phyloP scores from a whole-genome alignment of 2,113 vertebrate genomes.

The Bettongia penicillata region DNA sequence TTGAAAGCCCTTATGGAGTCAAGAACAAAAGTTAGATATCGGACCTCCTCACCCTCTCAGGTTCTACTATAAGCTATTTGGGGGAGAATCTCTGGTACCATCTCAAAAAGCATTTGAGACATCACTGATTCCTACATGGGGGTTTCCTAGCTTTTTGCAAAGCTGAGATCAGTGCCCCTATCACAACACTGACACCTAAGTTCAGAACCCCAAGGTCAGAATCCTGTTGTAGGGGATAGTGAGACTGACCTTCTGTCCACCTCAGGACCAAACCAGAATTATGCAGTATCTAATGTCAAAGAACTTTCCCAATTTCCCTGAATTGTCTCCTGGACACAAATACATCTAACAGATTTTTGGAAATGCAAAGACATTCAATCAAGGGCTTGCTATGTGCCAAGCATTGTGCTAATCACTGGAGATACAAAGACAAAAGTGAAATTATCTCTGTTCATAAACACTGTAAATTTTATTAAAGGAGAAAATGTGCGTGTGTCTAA shows the following conservation, averaged over 20 bases:
- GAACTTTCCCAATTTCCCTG: not conserved
- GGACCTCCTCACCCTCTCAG: not conserved
- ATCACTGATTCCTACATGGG: not conserved
- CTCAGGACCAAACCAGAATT: not conserved
- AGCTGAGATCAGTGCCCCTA: not conserved
- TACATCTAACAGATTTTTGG: not conserved
- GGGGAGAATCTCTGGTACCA: not conserved
- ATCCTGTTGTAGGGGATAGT: constrained; percentile 3
- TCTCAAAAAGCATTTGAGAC: not conserved
- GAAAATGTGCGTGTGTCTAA: not conserved
- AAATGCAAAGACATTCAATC: not conserved
- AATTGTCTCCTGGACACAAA: not conserved
- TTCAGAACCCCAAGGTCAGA: not conserved
- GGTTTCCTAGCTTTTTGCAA: not conserved
- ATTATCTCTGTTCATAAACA: not conserved
- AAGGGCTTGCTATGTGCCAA: not conserved
- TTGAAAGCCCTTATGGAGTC: not conserved
- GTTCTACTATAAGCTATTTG: not conserved
- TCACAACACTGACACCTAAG: not conserved
- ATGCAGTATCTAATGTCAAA: not conserved
- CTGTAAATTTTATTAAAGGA: not conserved
- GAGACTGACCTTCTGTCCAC: not conserved
- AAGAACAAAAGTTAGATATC: not conserved
- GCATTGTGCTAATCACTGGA: not conserved
- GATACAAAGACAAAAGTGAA: constrained; percentile 1